A percentile compares a stretch with the other conserved stretches of the same genome.
Evolutionary conservation across 2,113 vertebrate genomes (phyloP).

Genomic region (Mormyrus iriodes): DNA sequence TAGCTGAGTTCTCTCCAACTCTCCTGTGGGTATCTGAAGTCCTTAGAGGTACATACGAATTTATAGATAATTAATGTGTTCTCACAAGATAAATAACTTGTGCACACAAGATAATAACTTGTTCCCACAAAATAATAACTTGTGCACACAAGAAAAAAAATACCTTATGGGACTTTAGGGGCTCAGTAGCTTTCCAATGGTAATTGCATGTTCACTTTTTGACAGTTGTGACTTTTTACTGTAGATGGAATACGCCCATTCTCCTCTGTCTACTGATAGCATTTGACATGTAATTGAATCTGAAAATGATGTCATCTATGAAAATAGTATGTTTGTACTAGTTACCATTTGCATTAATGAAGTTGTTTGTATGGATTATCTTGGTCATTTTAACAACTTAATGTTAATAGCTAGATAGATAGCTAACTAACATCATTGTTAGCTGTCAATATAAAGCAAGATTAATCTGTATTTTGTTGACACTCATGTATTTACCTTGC

Average conservation of each 20-base stretch:
- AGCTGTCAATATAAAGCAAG: background rate
- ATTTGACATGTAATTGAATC: background rate
- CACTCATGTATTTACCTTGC: no score
- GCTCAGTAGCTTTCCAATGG: background rate
- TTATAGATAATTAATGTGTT: no score
- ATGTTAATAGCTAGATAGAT: background rate
- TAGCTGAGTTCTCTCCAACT: no score
- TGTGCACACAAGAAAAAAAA: no score
- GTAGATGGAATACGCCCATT: background rate
- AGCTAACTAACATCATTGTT: background rate
- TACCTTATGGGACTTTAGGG: no score
- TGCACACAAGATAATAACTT: no score
- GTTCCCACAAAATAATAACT: no score
- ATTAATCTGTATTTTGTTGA: background rate
- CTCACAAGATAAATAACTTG: no score
- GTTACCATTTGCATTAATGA: background rate
- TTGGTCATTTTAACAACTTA: background rate
- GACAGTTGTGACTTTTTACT: background rate
- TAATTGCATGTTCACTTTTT: background rate
- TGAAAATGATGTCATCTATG: background rate
- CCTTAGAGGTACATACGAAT: no score
- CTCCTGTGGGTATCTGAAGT: no score
- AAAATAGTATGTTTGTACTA: background rate
- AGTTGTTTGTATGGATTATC: background rate
- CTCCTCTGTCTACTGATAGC: background rate